phyloP scores from a whole-genome alignment of 2,888 invertebrate genomes.

The Erynnis tages region DNA sequence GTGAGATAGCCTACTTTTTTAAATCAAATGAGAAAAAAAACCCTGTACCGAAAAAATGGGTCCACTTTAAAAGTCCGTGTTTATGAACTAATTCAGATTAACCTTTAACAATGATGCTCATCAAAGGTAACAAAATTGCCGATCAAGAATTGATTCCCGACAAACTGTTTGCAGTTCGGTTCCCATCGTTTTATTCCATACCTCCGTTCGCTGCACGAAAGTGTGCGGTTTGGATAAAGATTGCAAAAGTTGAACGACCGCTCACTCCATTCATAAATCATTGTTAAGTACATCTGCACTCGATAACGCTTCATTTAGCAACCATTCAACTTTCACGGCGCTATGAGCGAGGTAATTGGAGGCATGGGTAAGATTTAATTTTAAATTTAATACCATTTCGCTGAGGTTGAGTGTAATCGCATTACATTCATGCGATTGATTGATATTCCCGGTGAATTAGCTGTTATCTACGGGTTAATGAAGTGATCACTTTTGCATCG shows the following conservation, averaged over 20 bases:
- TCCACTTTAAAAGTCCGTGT: no score
- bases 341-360: constrained; percentile 14
- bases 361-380: constrained; percentile 1
- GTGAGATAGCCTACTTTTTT: no score
- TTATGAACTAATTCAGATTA: neutral
- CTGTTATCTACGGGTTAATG: no score
- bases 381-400: constrained; percentile 8
- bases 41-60: no score
- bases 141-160: neutral
- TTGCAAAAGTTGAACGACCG: constrained; percentile 23
- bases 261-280: constrained; percentile 17
- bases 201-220: constrained; percentile 5
- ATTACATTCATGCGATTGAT: no score
- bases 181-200: neutral
- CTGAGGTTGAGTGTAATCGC: no score
- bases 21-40: no score
- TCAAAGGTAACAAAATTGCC: neutral
- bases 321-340: constrained; percentile 20
- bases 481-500: no score
- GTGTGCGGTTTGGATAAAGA: constrained; percentile 21
- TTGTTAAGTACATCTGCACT: constrained; percentile 25
- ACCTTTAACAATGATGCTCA: neutral
- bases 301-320: constrained; percentile 23
- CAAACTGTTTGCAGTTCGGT: neutral
- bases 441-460: no score